phyloP scores from a whole-genome alignment of 2,888 invertebrate genomes.

The Argyresthia goedartella region DNA sequence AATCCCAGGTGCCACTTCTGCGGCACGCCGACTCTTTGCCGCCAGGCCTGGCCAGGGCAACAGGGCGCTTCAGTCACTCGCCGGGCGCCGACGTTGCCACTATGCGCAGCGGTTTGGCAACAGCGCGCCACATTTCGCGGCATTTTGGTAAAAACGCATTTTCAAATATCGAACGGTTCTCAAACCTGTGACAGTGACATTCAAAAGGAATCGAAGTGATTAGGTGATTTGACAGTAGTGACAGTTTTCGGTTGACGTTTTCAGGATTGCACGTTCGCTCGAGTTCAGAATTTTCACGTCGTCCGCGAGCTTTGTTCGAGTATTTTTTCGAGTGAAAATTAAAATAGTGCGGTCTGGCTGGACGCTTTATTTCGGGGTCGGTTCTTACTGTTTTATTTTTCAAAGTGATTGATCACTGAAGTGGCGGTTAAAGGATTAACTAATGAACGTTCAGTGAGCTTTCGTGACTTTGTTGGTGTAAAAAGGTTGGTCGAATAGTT shows the following conservation, averaged over 20 bases:
- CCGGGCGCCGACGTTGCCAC: constrained; percentile 22
- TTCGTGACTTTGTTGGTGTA: constrained; percentile 19
- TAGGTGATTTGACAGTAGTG: not conserved
- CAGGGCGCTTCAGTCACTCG: constrained; percentile 58
- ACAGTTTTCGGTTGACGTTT: not conserved
- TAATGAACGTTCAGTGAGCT: constrained; percentile 14
- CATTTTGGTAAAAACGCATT: constrained; percentile 19
- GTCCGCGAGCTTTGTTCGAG: constrained; percentile 5
- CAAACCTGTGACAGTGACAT: not conserved
- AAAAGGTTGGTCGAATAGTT: constrained; percentile 8
- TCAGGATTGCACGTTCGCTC: not conserved
- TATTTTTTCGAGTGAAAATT: constrained; percentile 12
- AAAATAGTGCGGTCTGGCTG: not conserved
- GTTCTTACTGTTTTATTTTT: constrained; percentile 10
- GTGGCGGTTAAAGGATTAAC: constrained; percentile 18
- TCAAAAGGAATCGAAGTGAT: not conserved
- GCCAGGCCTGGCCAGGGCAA: constrained; percentile 53
- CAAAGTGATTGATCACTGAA: constrained; percentile 17
- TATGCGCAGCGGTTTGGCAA: not conserved
- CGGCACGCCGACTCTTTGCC: constrained; percentile 37
- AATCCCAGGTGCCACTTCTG: constrained; percentile 12
- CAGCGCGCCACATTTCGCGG: constrained; percentile 16
- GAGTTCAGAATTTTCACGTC: constrained; percentile 17
- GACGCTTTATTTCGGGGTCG: not conserved
- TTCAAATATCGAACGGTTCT: constrained; percentile 27